Evolutionary conservation across 2,888 invertebrate genomes (phyloP).

Genomic region (Melinaea marsaeus): DNA sequence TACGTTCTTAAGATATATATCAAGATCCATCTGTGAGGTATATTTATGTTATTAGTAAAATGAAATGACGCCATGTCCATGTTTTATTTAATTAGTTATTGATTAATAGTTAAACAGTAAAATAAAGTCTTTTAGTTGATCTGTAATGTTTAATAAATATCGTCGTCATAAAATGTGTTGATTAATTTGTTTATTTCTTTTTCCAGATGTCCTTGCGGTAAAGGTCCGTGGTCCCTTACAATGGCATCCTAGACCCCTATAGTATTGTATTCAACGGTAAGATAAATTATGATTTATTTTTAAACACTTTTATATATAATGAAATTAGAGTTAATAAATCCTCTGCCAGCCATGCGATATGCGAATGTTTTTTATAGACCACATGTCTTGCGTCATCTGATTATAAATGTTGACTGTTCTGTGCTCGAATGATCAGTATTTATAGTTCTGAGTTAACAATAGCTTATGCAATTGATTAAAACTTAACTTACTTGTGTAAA

Average conservation of each 20-base stretch:
- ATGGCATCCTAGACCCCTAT: constrained; percentile 52
- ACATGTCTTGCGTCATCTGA: constrained; percentile 12
- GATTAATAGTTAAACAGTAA: too few species aligned
- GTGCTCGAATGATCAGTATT: too few species aligned
- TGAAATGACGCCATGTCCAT: background rate
- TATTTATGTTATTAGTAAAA: background rate
- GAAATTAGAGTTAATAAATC: constrained; percentile 6
- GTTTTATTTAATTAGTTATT: too few species aligned
- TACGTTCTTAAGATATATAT: constrained; percentile 4
- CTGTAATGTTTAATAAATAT: too few species aligned
- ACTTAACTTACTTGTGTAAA: too few species aligned
- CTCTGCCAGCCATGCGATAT: constrained; percentile 12
- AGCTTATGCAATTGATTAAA: too few species aligned
- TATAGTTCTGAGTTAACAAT: too few species aligned
- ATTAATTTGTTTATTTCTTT: constrained; percentile 34
- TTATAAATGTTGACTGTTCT: too few species aligned
- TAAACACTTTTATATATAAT: background rate
- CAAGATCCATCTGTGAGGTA: constrained; percentile 11
- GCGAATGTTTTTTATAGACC: constrained; percentile 16
- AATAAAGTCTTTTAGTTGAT: too few species aligned
- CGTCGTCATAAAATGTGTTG: background rate
- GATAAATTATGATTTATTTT: constrained; percentile 9
- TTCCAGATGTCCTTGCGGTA: constrained; percentile 61
- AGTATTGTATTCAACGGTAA: constrained; percentile 33
- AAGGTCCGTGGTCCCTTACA: constrained; percentile 41